Conservation (phyloP, 2,113 vertebrate genomes). For the Cepphus grylle region DNA sequence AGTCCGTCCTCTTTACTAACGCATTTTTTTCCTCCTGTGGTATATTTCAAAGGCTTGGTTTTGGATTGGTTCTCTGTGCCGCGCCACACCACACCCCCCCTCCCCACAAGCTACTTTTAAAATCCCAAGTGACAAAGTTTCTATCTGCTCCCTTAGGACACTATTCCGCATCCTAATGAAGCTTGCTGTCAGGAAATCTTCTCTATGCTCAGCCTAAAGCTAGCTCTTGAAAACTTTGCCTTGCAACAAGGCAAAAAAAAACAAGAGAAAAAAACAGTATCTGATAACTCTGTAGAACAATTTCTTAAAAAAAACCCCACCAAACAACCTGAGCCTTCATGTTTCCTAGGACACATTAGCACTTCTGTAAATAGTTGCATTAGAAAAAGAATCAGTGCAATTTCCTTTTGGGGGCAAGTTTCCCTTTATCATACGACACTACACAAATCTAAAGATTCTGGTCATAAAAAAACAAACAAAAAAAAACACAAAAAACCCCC, state of each 20-base stretch:
- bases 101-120: neutral
- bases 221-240: slow-evolving; percentile 6
- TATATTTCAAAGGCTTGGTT: neutral
- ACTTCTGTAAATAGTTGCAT: neutral
- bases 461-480: neutral
- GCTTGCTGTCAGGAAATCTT: slow-evolving; percentile 1
- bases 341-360: slow-evolving; percentile 12
- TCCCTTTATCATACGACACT: neutral
- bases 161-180: neutral
- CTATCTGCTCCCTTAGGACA: neutral
- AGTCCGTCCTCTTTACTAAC: neutral
- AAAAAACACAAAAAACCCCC: too few species aligned
- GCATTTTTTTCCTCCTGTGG: neutral
- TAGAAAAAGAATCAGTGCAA: neutral
- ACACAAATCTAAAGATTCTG: neutral
- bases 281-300: neutral
- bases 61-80: neutral
- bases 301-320: neutral
- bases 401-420: neutral
- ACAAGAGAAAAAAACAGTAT: neutral
- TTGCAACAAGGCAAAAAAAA: neutral
- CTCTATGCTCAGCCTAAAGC: neutral
- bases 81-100: too few species aligned
- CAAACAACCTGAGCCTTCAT: neutral
- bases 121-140: neutral